Evolutionary conservation across 2,888 invertebrate genomes (phyloP).

Genomic region (Ecliptopera silaceata): DNA sequence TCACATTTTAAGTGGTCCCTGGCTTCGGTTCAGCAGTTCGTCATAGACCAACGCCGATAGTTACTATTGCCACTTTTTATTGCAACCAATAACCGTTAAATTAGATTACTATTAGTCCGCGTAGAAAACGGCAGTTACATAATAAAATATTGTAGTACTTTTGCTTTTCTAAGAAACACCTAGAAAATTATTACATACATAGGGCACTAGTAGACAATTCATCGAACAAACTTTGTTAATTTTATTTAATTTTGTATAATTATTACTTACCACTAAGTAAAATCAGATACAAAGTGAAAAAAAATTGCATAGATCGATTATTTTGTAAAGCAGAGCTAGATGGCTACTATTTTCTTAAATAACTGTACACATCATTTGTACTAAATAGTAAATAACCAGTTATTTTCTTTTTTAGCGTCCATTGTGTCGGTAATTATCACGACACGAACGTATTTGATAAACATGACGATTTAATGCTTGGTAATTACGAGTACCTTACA

Average conservation of each 20-base stretch:
- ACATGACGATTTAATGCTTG: conserved; percentile 36
- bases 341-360: conserved; percentile 15
- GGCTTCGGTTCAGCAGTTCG: conserved; percentile 57
- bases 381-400: conserved; percentile 12
- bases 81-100: conserved; percentile 70
- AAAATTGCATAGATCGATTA: no score
- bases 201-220: no score
- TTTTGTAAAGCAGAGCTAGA: no score
- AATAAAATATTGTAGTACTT: conserved; percentile 38
- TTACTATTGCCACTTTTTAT: conserved; percentile 55
- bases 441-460: conserved; percentile 36
- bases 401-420: conserved; percentile 34
- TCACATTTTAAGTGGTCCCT: no score
- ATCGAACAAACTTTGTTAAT: no score
- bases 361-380: conserved; percentile 17
- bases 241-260: no score
- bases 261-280: no score
- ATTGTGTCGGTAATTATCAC: conserved; percentile 34
- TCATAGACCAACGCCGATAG: conserved; percentile 46
- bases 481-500: conserved; percentile 24
- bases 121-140: conserved; percentile 65
- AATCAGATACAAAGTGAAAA: no score
- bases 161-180: conserved; percentile 21
- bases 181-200: neutral
- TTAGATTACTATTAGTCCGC: conserved; percentile 76